Evolutionary conservation across 2,888 invertebrate genomes (phyloP).

Genomic region (Ornithoptera priamus): DNA sequence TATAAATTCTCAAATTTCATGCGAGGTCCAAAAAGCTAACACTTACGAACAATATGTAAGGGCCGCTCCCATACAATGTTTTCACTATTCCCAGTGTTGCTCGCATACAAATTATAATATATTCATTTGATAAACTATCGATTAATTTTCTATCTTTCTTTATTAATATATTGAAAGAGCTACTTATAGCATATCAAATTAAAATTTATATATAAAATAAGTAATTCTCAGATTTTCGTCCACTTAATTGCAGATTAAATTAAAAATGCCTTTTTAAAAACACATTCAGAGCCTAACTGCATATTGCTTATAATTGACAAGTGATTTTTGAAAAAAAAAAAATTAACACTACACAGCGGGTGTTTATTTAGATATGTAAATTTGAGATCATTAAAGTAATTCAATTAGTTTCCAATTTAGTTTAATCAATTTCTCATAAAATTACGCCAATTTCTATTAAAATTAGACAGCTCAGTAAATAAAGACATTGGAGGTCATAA

Average conservation of each 20-base stretch:
- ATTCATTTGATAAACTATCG: background rate
- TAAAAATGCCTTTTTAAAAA: background rate
- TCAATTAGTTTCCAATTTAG: conserved; percentile 5
- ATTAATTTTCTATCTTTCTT: background rate
- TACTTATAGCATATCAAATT: conserved; percentile 1
- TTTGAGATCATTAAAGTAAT: conserved; percentile 7
- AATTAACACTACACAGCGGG: conserved; percentile 8
- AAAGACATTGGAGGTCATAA: background rate
- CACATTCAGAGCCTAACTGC: background rate
- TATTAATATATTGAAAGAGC: background rate
- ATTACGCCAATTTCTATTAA: background rate
- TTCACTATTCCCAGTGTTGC: background rate
- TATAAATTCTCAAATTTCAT: no score
- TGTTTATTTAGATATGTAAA: conserved; percentile 13
- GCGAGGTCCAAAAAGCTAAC: no score
- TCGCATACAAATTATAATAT: background rate
- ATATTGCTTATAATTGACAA: background rate
- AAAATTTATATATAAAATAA: background rate
- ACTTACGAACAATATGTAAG: no score
- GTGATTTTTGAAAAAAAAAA: background rate
- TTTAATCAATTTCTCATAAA: background rate
- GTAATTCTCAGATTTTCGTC: background rate
- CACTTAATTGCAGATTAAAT: conserved; percentile 4
- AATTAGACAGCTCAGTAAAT: background rate
- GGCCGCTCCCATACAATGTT: background rate